A percentile compares a stretch with the other conserved stretches of the same genome.
phyloP scores from a whole-genome alignment of 1,140 invertebrate species.

The Holotrichia oblita region DNA sequence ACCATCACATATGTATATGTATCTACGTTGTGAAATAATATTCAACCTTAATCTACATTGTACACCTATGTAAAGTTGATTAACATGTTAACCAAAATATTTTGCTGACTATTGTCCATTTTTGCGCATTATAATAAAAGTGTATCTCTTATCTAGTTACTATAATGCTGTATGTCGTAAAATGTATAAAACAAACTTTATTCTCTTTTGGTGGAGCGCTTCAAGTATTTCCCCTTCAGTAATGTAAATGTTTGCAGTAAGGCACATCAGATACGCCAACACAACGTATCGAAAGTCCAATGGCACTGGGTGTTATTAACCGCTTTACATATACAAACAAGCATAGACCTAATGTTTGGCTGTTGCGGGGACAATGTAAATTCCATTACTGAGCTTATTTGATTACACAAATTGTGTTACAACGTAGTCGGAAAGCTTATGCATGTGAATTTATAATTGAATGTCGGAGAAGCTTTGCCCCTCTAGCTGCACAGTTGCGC shows the following conservation, averaged over 20 bases:
- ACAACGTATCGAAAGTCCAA: not conserved
- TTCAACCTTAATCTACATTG: too few species aligned
- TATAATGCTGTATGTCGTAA: too few species aligned
- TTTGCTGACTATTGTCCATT: too few species aligned
- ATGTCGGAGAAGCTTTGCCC: conserved; percentile 9
- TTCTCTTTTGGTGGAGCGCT: too few species aligned
- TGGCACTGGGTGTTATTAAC: conserved; percentile 22
- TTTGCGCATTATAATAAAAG: too few species aligned
- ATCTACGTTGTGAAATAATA: too few species aligned
- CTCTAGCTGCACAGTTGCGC: not conserved
- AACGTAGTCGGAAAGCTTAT: not conserved
- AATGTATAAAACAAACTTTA: too few species aligned
- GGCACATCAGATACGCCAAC: not conserved
- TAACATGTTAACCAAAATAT: too few species aligned
- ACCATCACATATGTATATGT: too few species aligned
- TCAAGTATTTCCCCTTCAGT: not conserved
- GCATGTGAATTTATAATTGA: conserved; percentile 20
- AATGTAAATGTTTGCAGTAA: conserved; percentile 5
- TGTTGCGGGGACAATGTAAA: conserved; percentile 7
- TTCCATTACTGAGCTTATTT: conserved; percentile 29
- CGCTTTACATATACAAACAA: conserved; percentile 25
- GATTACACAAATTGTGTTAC: conserved; percentile 13
- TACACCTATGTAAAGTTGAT: too few species aligned
- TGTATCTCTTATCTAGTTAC: too few species aligned
- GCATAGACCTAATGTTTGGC: not conserved